Evolutionary conservation across 2,888 invertebrate species (phyloP), one percentile per base, ranked within the genome.

Genomic region (Agrilus cyanescens): DNA sequence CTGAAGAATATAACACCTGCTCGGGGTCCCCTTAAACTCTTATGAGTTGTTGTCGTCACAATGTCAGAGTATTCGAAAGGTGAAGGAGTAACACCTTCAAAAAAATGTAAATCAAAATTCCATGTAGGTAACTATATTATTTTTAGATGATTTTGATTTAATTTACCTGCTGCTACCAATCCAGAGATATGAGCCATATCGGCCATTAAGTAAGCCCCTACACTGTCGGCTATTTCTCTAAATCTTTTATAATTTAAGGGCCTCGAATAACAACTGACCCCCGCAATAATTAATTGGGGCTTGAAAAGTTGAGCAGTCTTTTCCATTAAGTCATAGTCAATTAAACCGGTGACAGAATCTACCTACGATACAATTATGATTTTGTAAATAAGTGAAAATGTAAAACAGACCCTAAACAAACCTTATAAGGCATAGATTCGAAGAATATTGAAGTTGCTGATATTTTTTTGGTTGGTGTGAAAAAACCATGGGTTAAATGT

Each of bases 161-260:
- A 38, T 30, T 52, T 65, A 68, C 84, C 85, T 53, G 93, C 86
- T 46, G 94, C 86, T 13, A 95, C 88, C 36, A 96, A 71, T 30
- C 96, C 96, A 32, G 93, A 85, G 39, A 96, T 78, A 63, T 96
- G 95, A 1, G 95, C 90, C 94, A 97, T 97, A 64, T 97, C 96
- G 12, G 90, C 84, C 74, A 96, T 77, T 39, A 97, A 66, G 57
- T 85, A 85, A 0, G 95, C 85, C 30, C 86, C 88, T 52, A 82
- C 83, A 45, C 85, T 80, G 58, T 91, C 80, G 30, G 85, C 82
- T 40, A 90, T 84, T 63, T 87, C 73, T 15, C 84, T 74, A 71
- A 96, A 96, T 10, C 84, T 73, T 54, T 83, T 82, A 65, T 96
- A 97, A 67, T 97, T 93, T 50, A 97, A 72, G 52, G 86, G 81